phyloP scores from a whole-genome alignment of 2,797 vertebrate genomes.

The Macrochelys suwanniensis region DNA sequence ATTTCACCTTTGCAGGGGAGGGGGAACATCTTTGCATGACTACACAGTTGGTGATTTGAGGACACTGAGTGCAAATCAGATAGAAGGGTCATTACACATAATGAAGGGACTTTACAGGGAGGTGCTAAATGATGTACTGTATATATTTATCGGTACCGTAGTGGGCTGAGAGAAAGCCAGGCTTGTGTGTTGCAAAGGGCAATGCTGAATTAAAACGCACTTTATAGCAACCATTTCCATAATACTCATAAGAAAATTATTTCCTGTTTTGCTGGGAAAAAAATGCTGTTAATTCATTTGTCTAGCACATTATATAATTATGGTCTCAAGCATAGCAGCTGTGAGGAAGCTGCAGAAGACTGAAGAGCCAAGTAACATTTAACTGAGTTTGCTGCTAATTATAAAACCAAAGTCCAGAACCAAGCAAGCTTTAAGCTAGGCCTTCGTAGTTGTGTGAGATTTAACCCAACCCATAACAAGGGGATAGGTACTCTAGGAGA shows the following conservation, averaged over 20 bases:
- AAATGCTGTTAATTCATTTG: constrained; percentile 27
- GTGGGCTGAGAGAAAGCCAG: not conserved
- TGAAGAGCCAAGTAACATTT: not conserved
- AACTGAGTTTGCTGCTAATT: not conserved
- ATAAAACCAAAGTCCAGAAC: not conserved
- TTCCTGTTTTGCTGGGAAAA: constrained; percentile 38
- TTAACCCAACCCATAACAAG: not conserved
- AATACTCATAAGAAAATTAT: constrained; percentile 1
- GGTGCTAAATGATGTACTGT: accelerated
- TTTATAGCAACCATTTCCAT: constrained; percentile 8
- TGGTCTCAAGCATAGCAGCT: constrained; percentile 25
- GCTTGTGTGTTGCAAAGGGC: not conserved
- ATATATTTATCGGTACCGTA: not conserved
- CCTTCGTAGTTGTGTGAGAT: not conserved
- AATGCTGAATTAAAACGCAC: constrained; percentile 11
- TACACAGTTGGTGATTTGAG: not conserved
- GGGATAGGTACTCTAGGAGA: not conserved
- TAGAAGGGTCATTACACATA: accelerated
- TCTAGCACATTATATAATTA: constrained; percentile 14
- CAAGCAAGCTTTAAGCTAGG: not conserved
- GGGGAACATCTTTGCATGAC: not conserved
- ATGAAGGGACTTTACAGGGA: not conserved
- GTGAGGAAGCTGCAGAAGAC: constrained; percentile 14
- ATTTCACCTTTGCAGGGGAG: not conserved
- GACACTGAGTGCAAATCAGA: not conserved